Conservation (phyloP, 2,888 invertebrate species). For the Frankliniella intonsa region DNA sequence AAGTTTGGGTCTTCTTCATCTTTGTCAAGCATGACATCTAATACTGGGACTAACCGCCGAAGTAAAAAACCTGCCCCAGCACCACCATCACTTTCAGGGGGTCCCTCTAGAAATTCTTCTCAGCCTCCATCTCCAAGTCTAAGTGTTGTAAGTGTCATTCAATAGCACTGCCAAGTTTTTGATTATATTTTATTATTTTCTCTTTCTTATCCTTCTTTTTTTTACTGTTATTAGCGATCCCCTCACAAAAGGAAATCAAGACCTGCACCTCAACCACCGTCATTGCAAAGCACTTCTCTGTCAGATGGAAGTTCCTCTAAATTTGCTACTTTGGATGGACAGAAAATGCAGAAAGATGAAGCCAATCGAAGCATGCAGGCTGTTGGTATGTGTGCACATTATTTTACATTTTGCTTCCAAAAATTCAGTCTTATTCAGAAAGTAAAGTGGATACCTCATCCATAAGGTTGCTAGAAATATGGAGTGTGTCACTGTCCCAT, state of each 20-base stretch:
- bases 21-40: constrained; percentile 37
- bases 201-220: constrained; percentile 27
- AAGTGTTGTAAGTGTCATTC: constrained; percentile 44
- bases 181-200: constrained; percentile 15
- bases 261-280: constrained; percentile 46
- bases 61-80: constrained; percentile 67
- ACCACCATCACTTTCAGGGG: constrained; percentile 50
- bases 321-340: constrained; percentile 29
- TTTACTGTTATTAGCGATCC: neutral
- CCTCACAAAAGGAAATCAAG: constrained; percentile 41
- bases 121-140: constrained; percentile 44
- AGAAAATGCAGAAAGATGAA: constrained; percentile 31
- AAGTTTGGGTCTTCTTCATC: constrained; percentile 36
- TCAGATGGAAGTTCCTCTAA: constrained; percentile 31
- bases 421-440: too few relatives aligned
- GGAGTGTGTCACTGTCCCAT: neutral
- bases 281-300: constrained; percentile 8
- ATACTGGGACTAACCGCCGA: constrained; percentile 49
- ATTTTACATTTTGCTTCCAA: too few relatives aligned
- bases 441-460: too few relatives aligned
- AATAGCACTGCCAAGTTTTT: too few relatives aligned
- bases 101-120: constrained; percentile 40
- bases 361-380: constrained; percentile 35
- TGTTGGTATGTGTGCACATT: neutral
- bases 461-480: neutral